phyloP scores from a whole-genome alignment of 2,797 vertebrate species.

The Lepilemur septentrionalis region DNA sequence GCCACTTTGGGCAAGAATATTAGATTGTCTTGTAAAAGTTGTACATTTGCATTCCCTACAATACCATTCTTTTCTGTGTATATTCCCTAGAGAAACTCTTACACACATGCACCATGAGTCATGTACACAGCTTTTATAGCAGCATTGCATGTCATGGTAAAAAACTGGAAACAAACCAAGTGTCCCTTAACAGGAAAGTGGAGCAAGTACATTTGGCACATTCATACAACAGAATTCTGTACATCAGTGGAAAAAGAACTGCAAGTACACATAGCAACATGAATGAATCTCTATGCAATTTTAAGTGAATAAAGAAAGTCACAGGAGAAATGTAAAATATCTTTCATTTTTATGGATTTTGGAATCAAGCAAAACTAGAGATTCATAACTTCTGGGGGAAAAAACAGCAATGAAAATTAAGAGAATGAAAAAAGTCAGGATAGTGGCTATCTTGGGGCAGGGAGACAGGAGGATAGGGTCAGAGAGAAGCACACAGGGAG shows the following conservation, averaged over 20 bases:
- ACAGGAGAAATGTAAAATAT: neutral
- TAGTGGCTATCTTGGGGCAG: neutral
- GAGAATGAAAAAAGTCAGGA: neutral
- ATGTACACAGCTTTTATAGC: neutral
- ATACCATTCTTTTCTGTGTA: neutral
- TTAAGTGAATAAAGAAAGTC: neutral
- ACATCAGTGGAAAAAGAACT: neutral
- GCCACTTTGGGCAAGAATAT: neutral
- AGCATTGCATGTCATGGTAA: neutral
- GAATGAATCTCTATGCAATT: neutral
- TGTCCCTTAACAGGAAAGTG: neutral
- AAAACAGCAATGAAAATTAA: constrained; percentile 27
- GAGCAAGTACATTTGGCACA: neutral
- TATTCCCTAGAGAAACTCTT: constrained; percentile 9
- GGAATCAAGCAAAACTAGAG: constrained; percentile 19
- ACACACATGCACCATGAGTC: neutral
- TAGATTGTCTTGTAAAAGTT: neutral
- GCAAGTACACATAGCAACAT: neutral
- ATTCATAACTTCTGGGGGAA: neutral
- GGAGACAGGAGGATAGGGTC: neutral
- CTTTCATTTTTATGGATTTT: neutral
- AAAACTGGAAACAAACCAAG: neutral
- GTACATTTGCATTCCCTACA: neutral
- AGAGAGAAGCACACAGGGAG: neutral
- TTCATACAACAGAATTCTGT: neutral